Evolutionary conservation across 2,797 vertebrate species (phyloP).

Genomic region (Microctenopoma steveboyesi): DNA sequence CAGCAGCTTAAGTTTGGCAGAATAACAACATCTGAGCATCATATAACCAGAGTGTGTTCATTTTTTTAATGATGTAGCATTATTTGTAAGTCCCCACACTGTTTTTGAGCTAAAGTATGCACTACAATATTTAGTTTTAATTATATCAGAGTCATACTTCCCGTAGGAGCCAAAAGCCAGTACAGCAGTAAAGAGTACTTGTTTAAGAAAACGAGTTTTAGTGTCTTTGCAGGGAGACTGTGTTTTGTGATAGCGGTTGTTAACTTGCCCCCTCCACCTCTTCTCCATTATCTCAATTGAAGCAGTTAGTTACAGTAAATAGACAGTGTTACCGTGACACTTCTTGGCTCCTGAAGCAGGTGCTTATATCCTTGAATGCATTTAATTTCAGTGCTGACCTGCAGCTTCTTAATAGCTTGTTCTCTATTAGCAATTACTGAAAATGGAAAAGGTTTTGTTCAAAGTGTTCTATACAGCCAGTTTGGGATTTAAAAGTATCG

Average conservation of each 20-base stretch:
- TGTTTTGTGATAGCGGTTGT: slow-evolving; percentile 12
- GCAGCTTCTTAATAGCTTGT: slow-evolving; percentile 56
- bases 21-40: slow-evolving; percentile 51
- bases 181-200: slow-evolving; percentile 1
- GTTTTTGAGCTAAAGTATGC: slow-evolving; percentile 30
- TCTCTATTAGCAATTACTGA: slow-evolving; percentile 64
- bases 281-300: slow-evolving; percentile 74
- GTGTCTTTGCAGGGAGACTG: slow-evolving; percentile 4
- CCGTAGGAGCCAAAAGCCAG: slow-evolving; percentile 5
- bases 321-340: slow-evolving; percentile 61
- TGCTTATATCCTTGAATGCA: slow-evolving; percentile 65
- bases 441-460: slow-evolving; percentile 54
- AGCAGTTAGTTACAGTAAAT: slow-evolving; percentile 69
- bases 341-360: slow-evolving; percentile 70
- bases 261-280: slow-evolving; percentile 42
- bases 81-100: slow-evolving; percentile 38
- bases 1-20: slow-evolving; percentile 47
- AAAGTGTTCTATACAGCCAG: slow-evolving; percentile 39
- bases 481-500: slow-evolving; percentile 49
- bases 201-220: slow-evolving; percentile 32
- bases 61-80: slow-evolving; percentile 36
- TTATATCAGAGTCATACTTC: slow-evolving; percentile 19
- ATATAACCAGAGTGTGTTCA: slow-evolving; percentile 50
- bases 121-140: not conserved
- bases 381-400: slow-evolving; percentile 56